phyloP scores from a whole-genome alignment of 1,140 invertebrate genomes.

The Phenacoccus solenopsis region DNA sequence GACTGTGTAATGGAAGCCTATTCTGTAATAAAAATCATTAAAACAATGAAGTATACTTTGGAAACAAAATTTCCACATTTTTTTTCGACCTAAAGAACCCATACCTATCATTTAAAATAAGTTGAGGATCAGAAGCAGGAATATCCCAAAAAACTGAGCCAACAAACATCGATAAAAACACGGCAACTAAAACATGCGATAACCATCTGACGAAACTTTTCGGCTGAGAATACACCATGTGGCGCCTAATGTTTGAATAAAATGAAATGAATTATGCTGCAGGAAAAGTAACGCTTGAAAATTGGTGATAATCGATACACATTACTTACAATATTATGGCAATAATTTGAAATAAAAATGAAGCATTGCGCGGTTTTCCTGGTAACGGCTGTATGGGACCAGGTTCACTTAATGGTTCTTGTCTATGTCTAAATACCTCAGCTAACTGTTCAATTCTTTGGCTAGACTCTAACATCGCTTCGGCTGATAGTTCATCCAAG shows the following conservation, averaged over 20 bases:
- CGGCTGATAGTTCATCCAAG: slow-evolving; percentile 77
- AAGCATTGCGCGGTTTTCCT: slow-evolving; percentile 44
- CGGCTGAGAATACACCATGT: slow-evolving; percentile 72
- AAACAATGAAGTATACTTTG: neutral
- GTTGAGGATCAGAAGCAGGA: slow-evolving; percentile 53
- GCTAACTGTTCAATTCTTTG: slow-evolving; percentile 81
- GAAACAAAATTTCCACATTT: neutral
- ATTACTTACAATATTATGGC: slow-evolving; percentile 53
- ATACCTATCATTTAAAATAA: slow-evolving; percentile 54
- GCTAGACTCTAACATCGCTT: slow-evolving; percentile 86
- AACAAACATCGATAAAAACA: slow-evolving; percentile 64
- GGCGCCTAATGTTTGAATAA: slow-evolving; percentile 39
- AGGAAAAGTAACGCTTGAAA: no score
- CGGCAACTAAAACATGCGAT: slow-evolving; percentile 58
- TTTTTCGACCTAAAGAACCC: no score
- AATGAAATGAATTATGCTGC: neutral
- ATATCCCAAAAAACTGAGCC: slow-evolving; percentile 83
- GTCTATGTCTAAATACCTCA: slow-evolving; percentile 56
- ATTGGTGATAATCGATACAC: no score
- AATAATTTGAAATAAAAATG: slow-evolving; percentile 48
- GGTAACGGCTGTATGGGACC: slow-evolving; percentile 61
- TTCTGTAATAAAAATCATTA: slow-evolving; percentile 31
- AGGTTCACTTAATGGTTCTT: slow-evolving; percentile 53
- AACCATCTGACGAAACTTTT: slow-evolving; percentile 66
- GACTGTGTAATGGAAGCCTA: slow-evolving; percentile 73